Percentiles rank a stretch among this genome's conserved stretches.
These are phyloP conservation scores for Corythornis cristatus DNA, from an alignment of 2,113 vertebrate genomes.

Conservation along the genomic window DNA sequence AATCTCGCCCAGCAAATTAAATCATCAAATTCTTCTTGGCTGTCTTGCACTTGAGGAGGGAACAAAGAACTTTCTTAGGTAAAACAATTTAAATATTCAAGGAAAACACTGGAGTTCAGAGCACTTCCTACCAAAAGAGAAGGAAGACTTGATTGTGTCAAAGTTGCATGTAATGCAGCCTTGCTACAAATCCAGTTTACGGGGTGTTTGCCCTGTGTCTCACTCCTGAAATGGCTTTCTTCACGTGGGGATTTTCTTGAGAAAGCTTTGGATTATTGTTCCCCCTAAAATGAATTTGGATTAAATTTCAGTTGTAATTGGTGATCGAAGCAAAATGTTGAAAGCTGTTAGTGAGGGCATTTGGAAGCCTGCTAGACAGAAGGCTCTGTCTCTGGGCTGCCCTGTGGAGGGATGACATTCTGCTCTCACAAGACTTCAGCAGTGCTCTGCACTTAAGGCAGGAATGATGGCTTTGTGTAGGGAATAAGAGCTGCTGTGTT, in stretches of 20 bases:
- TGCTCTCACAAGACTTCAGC: background rate
- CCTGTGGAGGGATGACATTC: background rate
- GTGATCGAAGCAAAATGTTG: background rate
- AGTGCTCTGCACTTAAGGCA: background rate
- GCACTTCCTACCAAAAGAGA: background rate
- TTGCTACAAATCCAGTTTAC: background rate
- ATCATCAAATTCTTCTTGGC: background rate
- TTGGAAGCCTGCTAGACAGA: background rate
- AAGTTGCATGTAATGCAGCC: background rate
- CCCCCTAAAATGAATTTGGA: background rate
- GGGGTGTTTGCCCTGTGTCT: background rate
- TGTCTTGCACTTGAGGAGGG: background rate
- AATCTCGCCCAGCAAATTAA: background rate
- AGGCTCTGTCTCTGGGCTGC: background rate
- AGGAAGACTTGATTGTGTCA: background rate
- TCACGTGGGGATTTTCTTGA: background rate
- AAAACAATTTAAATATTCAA: background rate
- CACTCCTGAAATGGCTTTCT: background rate
- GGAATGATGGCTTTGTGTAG: background rate
- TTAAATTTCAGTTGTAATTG: background rate
- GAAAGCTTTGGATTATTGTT: background rate
- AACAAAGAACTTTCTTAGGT: background rate
- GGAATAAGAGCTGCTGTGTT: slow-evolving; percentile 12
- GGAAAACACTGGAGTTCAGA: background rate
- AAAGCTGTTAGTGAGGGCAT: background rate